A percentile compares a stretch with the other conserved stretches of the same genome.
Evolutionary conservation across 2,888 invertebrate genomes (phyloP).

Genomic region (Callyntrura guangdongensis): DNA sequence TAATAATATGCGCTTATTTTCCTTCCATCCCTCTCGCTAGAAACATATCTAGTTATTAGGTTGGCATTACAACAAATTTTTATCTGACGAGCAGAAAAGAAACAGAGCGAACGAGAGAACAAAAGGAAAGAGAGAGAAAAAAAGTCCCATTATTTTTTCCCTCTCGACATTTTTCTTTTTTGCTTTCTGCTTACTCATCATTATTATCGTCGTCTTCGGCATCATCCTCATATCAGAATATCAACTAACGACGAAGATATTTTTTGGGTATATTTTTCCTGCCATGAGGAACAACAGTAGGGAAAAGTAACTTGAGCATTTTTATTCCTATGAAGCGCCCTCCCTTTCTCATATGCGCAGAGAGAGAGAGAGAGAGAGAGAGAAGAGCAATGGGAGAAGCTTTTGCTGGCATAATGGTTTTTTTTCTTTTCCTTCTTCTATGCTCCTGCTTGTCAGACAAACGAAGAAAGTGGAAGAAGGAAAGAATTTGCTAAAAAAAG

Average conservation of each 20-base stretch:
- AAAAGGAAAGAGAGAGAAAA: not conserved
- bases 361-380: not conserved
- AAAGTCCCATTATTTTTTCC: not conserved
- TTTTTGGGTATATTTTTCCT: not conserved
- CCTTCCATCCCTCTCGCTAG: not conserved
- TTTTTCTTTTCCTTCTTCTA: not conserved
- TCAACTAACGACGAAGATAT: not conserved
- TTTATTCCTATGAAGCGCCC: conserved; percentile 12
- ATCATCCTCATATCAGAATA: too few species aligned
- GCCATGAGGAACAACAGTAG: not conserved
- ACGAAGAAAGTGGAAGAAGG: not conserved
- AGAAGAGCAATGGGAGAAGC: not conserved
- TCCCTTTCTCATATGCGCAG: not conserved
- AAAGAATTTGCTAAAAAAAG: not conserved
- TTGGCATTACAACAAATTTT: too few species aligned
- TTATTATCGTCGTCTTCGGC: conserved; percentile 5
- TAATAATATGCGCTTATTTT: not conserved
- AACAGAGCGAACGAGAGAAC: too few species aligned
- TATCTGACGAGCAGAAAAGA: not conserved
- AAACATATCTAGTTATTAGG: too few species aligned
- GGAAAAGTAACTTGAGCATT: not conserved
- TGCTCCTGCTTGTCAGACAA: not conserved
- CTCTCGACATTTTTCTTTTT: not conserved
- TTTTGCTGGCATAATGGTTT: not conserved
- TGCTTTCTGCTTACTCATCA: conserved; percentile 36